Evolutionary conservation across 2,888 invertebrate genomes (phyloP).

Genomic region (Megastigmus dorsalis): DNA sequence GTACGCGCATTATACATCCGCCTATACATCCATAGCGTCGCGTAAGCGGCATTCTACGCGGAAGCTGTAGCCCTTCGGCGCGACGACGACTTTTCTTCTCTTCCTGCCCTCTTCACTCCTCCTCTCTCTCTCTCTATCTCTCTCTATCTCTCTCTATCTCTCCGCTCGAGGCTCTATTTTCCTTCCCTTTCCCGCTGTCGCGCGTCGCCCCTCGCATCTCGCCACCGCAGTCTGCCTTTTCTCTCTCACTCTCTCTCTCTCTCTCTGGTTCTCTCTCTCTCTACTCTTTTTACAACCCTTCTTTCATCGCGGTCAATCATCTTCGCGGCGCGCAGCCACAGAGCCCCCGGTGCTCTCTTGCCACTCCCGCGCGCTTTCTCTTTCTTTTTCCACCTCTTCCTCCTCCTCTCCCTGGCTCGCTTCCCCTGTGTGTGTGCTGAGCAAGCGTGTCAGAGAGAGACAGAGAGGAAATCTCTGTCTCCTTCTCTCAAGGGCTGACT

Average conservation of each 20-base stretch:
- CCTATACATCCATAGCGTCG: not conserved
- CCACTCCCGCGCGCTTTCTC: not conserved
- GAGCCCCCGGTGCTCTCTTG: not conserved
- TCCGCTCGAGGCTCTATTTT: slow-evolving; percentile 22
- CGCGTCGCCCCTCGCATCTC: not conserved
- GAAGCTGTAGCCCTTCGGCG: slow-evolving; percentile 6
- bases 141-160: not conserved
- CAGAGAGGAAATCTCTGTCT: not conserved
- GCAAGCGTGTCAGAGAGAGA: not conserved
- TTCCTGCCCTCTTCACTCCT: not conserved
- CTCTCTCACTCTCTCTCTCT: not conserved
- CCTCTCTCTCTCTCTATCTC: not conserved
- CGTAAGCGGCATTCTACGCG: slow-evolving; percentile 18
- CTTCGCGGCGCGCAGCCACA: slow-evolving; percentile 52
- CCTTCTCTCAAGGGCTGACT: not conserved
- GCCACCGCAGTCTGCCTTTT: slow-evolving; percentile 23
- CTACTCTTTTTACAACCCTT: slow-evolving; percentile 50
- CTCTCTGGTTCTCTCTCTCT: slow-evolving; percentile 37
- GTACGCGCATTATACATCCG: slow-evolving; percentile 17
- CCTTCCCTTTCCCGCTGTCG: slow-evolving; percentile 26
- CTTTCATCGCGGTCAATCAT: slow-evolving; percentile 60
- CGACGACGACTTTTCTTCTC: slow-evolving; percentile 19
- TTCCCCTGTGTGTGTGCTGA: not conserved
- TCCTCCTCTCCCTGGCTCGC: not conserved
- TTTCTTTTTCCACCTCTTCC: slow-evolving; percentile 24